These are phyloP conservation scores for Acyrthosiphon pisum DNA, from an alignment of 1,140 invertebrate genomes.

Conservation along the genomic window DNA sequence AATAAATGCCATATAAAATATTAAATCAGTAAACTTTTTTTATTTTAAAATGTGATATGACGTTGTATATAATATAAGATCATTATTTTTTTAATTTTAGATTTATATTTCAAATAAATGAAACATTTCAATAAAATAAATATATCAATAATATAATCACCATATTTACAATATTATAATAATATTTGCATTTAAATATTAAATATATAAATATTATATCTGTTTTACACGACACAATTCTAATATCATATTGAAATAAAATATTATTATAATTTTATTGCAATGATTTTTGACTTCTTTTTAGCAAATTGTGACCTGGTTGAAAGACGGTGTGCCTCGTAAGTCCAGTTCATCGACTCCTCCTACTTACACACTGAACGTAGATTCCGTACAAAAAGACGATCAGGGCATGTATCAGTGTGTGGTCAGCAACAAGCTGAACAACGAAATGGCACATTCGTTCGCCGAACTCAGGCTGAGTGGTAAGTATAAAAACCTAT, in stretches of 20 bases:
- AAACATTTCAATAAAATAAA: too few species aligned
- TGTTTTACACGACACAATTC: too few species aligned
- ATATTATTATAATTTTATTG: background rate
- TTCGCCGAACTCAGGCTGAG: slow-evolving; percentile 65
- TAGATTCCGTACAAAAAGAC: slow-evolving; percentile 61
- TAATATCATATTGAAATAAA: too few species aligned
- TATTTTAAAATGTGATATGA: too few species aligned
- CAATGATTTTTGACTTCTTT: background rate
- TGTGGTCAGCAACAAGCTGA: slow-evolving; percentile 64
- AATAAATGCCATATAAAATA: too few species aligned
- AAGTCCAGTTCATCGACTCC: slow-evolving; percentile 5
- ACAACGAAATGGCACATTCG: slow-evolving; percentile 65
- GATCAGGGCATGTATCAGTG: slow-evolving; percentile 70
- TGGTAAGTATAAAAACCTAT: slow-evolving; percentile 63
- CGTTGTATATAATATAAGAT: too few species aligned
- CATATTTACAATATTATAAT: too few species aligned
- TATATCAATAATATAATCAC: too few species aligned
- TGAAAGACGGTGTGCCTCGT: slow-evolving; percentile 26
- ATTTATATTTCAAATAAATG: background rate
- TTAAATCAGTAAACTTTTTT: too few species aligned
- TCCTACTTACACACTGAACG: slow-evolving; percentile 56
- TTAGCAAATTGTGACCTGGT: slow-evolving; percentile 40
- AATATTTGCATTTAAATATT: too few species aligned
- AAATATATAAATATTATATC: too few species aligned
- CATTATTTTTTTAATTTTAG: too few species aligned